phyloP scores from a whole-genome alignment of 2,113 vertebrate species.

The Carassius auratus region DNA sequence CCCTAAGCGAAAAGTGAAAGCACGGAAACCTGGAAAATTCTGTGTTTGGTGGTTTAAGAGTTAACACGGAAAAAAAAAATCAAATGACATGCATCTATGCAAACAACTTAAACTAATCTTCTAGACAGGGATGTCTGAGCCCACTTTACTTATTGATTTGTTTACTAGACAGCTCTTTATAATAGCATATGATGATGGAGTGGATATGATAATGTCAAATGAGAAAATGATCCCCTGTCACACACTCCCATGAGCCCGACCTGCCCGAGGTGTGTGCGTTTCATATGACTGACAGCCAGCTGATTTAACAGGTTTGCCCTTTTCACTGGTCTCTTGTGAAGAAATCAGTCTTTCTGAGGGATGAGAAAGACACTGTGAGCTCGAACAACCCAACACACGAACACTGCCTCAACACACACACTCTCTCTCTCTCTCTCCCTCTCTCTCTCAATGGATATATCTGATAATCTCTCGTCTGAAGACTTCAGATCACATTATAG shows the following conservation, averaged over 20 bases:
- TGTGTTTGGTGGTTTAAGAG: too few species aligned
- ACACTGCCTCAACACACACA: neutral
- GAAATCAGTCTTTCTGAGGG: conserved; percentile 22
- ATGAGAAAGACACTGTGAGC: neutral
- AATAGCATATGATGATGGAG: conserved; percentile 45
- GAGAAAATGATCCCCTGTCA: conserved; percentile 13
- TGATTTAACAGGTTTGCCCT: neutral
- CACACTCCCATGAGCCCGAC: neutral
- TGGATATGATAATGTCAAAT: conserved; percentile 48
- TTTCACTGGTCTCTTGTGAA: neutral
- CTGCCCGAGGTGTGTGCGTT: neutral
- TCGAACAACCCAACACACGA: neutral
- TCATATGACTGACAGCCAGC: conserved; percentile 8
- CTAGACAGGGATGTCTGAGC: neutral
- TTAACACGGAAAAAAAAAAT: neutral
- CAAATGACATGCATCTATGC: neutral
- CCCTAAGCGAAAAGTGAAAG: too few species aligned
- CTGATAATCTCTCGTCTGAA: neutral
- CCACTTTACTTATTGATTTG: neutral
- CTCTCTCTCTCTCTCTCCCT: neutral
- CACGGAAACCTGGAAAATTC: too few species aligned
- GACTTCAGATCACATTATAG: neutral
- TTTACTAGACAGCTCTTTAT: neutral
- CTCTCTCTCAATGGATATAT: neutral
- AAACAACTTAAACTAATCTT: neutral